Conservation (phyloP, 30 jellyfish, hydroid and myxozoan genomes). For the Chrysaora quinquecirrha region DNA sequence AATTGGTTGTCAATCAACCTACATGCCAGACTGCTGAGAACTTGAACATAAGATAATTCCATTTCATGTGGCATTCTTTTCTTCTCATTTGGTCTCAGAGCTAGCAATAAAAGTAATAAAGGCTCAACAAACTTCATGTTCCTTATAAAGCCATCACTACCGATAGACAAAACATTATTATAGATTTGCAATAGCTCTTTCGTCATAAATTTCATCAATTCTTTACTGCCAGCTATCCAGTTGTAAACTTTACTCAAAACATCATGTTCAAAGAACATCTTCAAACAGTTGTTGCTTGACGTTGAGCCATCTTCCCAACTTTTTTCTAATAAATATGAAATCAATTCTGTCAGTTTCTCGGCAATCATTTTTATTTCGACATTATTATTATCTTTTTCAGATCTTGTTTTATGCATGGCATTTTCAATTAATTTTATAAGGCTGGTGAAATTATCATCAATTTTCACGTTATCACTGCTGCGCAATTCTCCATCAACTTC, state of each 20-base stretch:
- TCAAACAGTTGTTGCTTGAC: conserved; percentile 17
- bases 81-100: conserved; percentile 85
- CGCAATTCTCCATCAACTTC: background rate
- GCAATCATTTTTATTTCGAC: conserved; percentile 8
- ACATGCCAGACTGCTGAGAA: conserved; percentile 59
- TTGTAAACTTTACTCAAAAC: conserved; percentile 61
- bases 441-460: background rate
- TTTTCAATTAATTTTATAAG: conserved; percentile 28
- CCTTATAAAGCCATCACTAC: conserved; percentile 56
- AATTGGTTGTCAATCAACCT: conserved; percentile 73
- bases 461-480: background rate
- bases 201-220: conserved; percentile 75
- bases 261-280: conserved; percentile 53
- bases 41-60: conserved; percentile 64
- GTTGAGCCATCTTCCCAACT: conserved; percentile 38
- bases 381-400: background rate
- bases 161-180: conserved; percentile 48
- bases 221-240: conserved; percentile 83
- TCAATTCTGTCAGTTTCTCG: conserved; percentile 25
- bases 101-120: conserved; percentile 61
- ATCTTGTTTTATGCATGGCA: background rate
- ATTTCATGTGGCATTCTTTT: conserved; percentile 82
- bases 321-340: conserved; percentile 23
- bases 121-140: conserved; percentile 69
- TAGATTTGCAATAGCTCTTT: conserved; percentile 38